A percentile compares a stretch with the other conserved stretches of the same genome.
These are phyloP conservation scores for Marronus borbonicus DNA, from an alignment of 2,888 invertebrate genomes.

Conservation along the genomic window DNA sequence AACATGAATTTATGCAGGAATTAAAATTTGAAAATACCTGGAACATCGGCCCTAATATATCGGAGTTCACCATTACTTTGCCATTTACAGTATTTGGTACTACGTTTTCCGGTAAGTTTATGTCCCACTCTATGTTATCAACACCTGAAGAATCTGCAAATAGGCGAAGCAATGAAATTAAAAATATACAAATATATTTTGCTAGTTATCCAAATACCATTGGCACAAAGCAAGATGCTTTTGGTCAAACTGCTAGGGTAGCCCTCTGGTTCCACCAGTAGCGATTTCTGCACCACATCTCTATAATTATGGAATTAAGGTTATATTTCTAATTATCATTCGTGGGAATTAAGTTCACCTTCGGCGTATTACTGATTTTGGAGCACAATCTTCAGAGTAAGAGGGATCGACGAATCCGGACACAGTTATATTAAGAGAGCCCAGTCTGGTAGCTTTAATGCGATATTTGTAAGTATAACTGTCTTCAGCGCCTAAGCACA, in stretches of 20 bases:
- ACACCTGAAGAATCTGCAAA: slow-evolving; percentile 59
- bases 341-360: slow-evolving; percentile 63
- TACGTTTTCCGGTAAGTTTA: slow-evolving; percentile 72
- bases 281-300: slow-evolving; percentile 77
- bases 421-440: slow-evolving; percentile 72
- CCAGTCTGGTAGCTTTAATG: slow-evolving; percentile 62
- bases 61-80: slow-evolving; percentile 76
- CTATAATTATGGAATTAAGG: slow-evolving; percentile 61
- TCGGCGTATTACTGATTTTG: slow-evolving; percentile 69
- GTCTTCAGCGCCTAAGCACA: slow-evolving; percentile 64
- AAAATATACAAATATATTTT: not conserved
- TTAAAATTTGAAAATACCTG: slow-evolving; percentile 62
- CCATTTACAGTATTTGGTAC: slow-evolving; percentile 78
- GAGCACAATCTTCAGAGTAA: slow-evolving; percentile 71
- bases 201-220: slow-evolving; percentile 68
- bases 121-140: slow-evolving; percentile 68
- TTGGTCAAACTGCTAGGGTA: slow-evolving; percentile 77
- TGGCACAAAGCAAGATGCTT: slow-evolving; percentile 79
- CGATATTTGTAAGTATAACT: slow-evolving; percentile 65
- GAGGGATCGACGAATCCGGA: slow-evolving; percentile 70
- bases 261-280: slow-evolving; percentile 82
- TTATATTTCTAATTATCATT: too few relatives aligned
- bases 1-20: not conserved
- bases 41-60: slow-evolving; percentile 77
- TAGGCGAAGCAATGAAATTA: too few relatives aligned